Evolutionary conservation across 53 echinoderm and acorn worm genomes (phyloP).

Genomic region (Paracentrotus lividus): DNA sequence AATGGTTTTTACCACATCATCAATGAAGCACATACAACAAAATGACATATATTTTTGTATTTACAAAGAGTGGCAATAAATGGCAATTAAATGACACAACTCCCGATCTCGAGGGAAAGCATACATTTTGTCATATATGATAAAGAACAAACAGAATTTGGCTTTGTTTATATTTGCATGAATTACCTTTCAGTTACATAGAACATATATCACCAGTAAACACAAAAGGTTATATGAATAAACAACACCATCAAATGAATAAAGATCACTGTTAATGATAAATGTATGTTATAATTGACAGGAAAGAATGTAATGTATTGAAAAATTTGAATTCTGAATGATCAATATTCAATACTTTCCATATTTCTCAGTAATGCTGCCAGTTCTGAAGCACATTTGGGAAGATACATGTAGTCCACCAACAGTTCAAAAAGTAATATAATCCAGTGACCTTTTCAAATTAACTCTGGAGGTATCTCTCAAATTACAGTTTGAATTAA

Average conservation of each 20-base stretch:
- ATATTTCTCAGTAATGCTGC: no score
- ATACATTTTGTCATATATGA: no score
- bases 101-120: not conserved
- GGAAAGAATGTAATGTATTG: no score
- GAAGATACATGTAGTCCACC: no score
- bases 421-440: no score
- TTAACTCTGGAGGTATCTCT: no score
- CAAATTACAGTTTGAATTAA: no score
- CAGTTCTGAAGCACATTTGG: no score
- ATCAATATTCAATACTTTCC: no score
- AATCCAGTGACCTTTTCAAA: no score
- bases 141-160: not conserved
- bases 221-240: slow-evolving; percentile 24
- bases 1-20: not conserved
- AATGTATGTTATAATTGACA: slow-evolving; percentile 12
- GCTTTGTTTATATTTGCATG: slow-evolving; percentile 41
- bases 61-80: slow-evolving; percentile 56
- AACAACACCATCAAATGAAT: not conserved
- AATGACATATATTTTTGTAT: slow-evolving; percentile 52
- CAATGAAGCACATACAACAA: slow-evolving; percentile 33
- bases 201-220: not conserved
- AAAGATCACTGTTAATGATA: not conserved
- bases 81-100: slow-evolving; percentile 5
- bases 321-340: no score
- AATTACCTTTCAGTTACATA: slow-evolving; percentile 8